Conservation (phyloP, 2,113 vertebrate species). For the Lamprologus tigripictilis region DNA sequence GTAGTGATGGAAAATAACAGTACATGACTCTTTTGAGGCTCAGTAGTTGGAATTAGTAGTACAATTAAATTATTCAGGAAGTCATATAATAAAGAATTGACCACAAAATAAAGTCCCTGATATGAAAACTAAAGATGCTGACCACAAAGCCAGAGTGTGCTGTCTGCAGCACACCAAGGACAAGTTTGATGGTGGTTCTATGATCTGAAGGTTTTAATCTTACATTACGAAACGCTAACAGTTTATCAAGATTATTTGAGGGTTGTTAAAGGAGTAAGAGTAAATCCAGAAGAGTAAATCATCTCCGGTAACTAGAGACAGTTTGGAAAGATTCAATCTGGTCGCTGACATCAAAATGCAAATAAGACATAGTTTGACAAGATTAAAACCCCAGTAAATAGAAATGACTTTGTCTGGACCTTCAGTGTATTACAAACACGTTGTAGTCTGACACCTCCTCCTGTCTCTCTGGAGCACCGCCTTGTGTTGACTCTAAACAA, state of each 20-base stretch:
- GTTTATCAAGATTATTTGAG: neutral
- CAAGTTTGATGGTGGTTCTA: neutral
- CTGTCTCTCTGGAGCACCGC: conserved; percentile 25
- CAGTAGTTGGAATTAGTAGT: neutral
- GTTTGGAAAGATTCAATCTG: neutral
- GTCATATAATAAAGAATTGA: neutral
- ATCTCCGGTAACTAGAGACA: neutral
- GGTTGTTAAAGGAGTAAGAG: neutral
- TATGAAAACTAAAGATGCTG: neutral
- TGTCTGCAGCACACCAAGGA: neutral
- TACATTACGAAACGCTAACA: neutral
- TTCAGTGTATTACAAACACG: conserved; percentile 17
- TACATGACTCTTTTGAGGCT: neutral
- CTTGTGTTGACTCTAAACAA: conserved; percentile 63
- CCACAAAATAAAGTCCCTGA: neutral
- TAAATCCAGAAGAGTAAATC: neutral
- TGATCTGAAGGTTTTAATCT: neutral
- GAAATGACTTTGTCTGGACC: conserved; percentile 44
- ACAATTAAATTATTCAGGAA: neutral
- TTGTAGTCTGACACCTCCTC: conserved; percentile 30
- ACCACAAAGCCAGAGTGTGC: neutral
- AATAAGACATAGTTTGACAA: neutral
- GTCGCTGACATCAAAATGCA: neutral
- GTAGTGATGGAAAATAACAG: neutral
- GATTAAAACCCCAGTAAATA: neutral